phyloP scores from a whole-genome alignment of 2,888 invertebrate species.

The Chesias legatella region DNA sequence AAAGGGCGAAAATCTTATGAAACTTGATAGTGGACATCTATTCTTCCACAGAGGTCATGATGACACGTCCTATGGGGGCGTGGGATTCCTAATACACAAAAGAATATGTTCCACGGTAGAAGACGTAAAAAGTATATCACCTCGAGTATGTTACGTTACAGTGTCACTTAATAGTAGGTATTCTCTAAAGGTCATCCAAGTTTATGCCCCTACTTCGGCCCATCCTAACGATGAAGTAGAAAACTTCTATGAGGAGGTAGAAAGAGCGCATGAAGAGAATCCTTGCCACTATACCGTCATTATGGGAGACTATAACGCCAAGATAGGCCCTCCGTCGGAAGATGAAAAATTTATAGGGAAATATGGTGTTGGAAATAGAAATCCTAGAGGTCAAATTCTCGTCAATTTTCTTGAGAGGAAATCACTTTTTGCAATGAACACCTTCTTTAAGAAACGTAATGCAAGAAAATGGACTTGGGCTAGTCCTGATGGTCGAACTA shows the following conservation, averaged over 20 bases:
- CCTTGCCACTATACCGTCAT: no score
- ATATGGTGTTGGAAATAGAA: no score
- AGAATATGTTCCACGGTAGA: not conserved
- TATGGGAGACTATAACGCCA: no score
- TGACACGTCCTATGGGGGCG: not conserved
- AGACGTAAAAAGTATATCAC: not conserved
- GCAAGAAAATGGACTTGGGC: no score
- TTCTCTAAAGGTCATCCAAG: slow-evolving; percentile 1
- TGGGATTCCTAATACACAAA: not conserved
- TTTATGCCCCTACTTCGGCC: slow-evolving; percentile 1
- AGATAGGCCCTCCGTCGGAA: no score
- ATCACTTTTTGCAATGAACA: no score
- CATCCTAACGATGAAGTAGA: slow-evolving; percentile 2
- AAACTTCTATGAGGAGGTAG: not conserved
- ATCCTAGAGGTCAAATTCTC: no score
- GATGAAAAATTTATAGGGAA: no score
- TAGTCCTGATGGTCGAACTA: no score
- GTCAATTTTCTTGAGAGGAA: no score
- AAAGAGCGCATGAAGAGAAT: no score
- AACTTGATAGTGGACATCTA: not conserved
- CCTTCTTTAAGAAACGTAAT: no score
- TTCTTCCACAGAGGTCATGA: not conserved
- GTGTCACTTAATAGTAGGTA: not conserved
- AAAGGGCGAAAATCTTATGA: not conserved
- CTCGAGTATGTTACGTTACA: not conserved